phyloP scores from a whole-genome alignment of 1,140 invertebrate genomes.

The Dinothrombium tinctorium region DNA sequence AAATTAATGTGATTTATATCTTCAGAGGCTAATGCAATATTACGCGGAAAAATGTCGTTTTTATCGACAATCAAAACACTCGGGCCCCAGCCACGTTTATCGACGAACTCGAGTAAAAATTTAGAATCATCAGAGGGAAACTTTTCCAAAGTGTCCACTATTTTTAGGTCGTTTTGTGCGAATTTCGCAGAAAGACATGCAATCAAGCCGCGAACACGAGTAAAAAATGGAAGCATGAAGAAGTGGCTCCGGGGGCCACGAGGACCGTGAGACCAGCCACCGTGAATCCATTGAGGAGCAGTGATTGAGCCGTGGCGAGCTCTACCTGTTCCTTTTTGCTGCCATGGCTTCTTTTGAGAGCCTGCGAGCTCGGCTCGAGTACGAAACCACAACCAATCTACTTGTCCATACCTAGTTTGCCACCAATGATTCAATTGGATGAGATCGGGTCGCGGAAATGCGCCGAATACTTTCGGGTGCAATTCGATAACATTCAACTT shows the following conservation, averaged over 20 bases:
- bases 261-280: constrained; percentile 65
- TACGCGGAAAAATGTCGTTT: constrained; percentile 56
- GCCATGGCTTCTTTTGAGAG: constrained; percentile 75
- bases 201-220: constrained; percentile 49
- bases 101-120: constrained; percentile 46
- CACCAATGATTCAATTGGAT: constrained; percentile 65
- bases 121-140: constrained; percentile 54
- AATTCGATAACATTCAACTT: constrained; percentile 62
- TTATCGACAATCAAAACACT: constrained; percentile 82
- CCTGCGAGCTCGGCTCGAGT: constrained; percentile 57
- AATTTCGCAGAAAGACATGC: constrained; percentile 65
- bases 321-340: constrained; percentile 70
- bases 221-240: constrained; percentile 63
- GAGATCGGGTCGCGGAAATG: constrained; percentile 49
- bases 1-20: constrained; percentile 55
- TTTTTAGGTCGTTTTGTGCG: constrained; percentile 77
- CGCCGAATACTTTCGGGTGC: constrained; percentile 64
- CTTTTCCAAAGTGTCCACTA: constrained; percentile 55
- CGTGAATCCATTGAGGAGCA: constrained; percentile 52
- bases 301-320: constrained; percentile 73
- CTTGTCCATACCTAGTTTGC: constrained; percentile 58
- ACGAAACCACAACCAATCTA: constrained; percentile 36
- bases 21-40: constrained; percentile 55
- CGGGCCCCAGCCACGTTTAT: constrained; percentile 70
- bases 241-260: constrained; percentile 64